phyloP scores from a whole-genome alignment of 2,888 invertebrate genomes.

The Euproctis similis region DNA sequence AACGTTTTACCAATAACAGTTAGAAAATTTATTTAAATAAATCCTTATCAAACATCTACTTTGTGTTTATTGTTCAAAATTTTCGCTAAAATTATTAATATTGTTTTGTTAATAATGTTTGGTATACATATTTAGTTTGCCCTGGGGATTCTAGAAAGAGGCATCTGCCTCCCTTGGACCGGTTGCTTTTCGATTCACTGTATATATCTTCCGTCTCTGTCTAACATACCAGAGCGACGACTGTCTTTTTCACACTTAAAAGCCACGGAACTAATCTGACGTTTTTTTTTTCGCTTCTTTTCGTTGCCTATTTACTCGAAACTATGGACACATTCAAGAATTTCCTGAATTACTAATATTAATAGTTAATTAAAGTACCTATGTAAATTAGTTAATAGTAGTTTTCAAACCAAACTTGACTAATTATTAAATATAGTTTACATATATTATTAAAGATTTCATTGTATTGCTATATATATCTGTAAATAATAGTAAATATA shows the following conservation, averaged over 20 bases:
- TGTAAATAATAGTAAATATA: too few species aligned
- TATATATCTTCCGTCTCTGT: slow-evolving; percentile 38
- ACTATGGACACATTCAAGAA: slow-evolving; percentile 37
- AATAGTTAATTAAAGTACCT: not conserved
- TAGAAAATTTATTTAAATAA: too few species aligned
- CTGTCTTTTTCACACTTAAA: slow-evolving; percentile 43
- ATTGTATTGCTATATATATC: too few species aligned
- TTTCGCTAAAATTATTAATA: too few species aligned
- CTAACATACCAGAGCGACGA: slow-evolving; percentile 20
- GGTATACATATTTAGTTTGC: too few species aligned
- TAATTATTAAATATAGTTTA: too few species aligned
- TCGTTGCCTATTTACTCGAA: slow-evolving; percentile 54
- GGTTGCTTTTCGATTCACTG: slow-evolving; percentile 60
- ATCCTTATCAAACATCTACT: too few species aligned
- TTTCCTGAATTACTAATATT: slow-evolving; percentile 15
- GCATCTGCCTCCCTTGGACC: slow-evolving; percentile 71
- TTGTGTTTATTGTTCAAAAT: too few species aligned
- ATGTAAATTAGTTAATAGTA: not conserved
- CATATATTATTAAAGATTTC: too few species aligned
- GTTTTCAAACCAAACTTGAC: too few species aligned
- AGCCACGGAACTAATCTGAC: slow-evolving; percentile 63
- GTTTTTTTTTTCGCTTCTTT: slow-evolving; percentile 67
- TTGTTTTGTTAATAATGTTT: too few species aligned
- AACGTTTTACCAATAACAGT: too few species aligned
- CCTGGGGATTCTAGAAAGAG: slow-evolving; percentile 53